Percentiles rank a stretch among this genome's conserved stretches.
These are phyloP conservation scores for Gadopsis marmoratus DNA, from an alignment of 2,797 vertebrate genomes.

Conservation along the genomic window DNA sequence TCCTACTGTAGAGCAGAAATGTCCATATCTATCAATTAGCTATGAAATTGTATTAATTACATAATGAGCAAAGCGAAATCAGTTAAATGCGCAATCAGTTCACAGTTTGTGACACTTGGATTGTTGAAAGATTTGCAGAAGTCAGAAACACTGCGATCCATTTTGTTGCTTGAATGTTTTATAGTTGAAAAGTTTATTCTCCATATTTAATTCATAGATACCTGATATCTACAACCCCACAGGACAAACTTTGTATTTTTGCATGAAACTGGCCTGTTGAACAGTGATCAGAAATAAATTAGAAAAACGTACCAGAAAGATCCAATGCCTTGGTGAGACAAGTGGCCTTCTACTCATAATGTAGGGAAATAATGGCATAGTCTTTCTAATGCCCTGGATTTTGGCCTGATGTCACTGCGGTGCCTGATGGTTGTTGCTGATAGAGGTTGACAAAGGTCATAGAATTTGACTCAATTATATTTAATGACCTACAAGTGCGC, in stretches of 20 bases:
- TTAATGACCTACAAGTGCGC: constrained; percentile 40
- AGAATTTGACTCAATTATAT: constrained; percentile 42
- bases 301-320: neutral
- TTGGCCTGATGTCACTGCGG: neutral
- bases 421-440: constrained; percentile 16
- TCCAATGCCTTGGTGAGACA: neutral
- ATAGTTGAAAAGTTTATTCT: neutral
- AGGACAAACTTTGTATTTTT: neutral
- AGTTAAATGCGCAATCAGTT: neutral
- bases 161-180: neutral
- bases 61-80: neutral
- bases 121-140: constrained; percentile 3
- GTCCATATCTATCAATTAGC: neutral
- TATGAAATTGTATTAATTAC: neutral
- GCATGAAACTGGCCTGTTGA: constrained; percentile 6
- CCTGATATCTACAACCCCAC: neutral
- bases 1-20: neutral
- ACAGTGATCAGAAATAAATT: neutral
- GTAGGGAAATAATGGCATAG: constrained; percentile 1
- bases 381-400: constrained; percentile 11
- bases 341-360: constrained; percentile 17
- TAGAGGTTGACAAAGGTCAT: constrained; percentile 35
- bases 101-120: neutral
- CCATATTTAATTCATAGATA: neutral
- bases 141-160: neutral